phyloP scores from a whole-genome alignment of 1,140 invertebrate genomes.

The Pseudomyrmex cubaensis region DNA sequence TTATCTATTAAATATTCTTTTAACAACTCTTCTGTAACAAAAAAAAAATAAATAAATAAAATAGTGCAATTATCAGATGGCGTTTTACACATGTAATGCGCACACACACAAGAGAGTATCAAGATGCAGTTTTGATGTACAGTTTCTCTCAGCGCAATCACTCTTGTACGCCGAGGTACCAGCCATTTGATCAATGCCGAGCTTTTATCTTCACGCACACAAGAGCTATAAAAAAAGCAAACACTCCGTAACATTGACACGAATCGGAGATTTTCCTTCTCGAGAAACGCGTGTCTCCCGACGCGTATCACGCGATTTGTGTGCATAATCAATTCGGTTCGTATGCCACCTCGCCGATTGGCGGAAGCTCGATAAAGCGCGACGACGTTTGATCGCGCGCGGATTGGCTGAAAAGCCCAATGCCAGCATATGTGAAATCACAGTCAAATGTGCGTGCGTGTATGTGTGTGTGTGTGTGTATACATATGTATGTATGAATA shows the following conservation, averaged over 20 bases:
- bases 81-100: too few species aligned
- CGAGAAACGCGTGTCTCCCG: not conserved
- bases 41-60: too few species aligned
- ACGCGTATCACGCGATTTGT: slow-evolving; percentile 24
- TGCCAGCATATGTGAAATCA: slow-evolving; percentile 30
- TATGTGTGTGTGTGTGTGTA: not conserved
- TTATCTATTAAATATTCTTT: too few species aligned
- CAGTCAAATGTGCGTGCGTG: slow-evolving; percentile 20
- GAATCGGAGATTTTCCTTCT: slow-evolving; percentile 23
- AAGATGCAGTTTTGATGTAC: too few species aligned
- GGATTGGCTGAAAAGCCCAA: slow-evolving; percentile 27
- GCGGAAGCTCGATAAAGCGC: slow-evolving; percentile 52
- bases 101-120: too few species aligned
- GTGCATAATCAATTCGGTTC: slow-evolving; percentile 48
- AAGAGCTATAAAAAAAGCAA: not conserved
- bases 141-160: too few species aligned
- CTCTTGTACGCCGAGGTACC: not conserved
- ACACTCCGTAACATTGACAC: slow-evolving; percentile 18
- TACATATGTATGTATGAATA: not conserved
- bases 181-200: slow-evolving; percentile 24
- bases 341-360: slow-evolving; percentile 15
- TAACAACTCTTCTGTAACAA: too few species aligned
- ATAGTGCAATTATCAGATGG: too few species aligned
- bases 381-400: slow-evolving; percentile 38
- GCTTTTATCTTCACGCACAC: slow-evolving; percentile 15